These are phyloP conservation scores for Drosophila aldrichi DNA, from an alignment of 2,888 invertebrate species.

Conservation along the genomic window DNA sequence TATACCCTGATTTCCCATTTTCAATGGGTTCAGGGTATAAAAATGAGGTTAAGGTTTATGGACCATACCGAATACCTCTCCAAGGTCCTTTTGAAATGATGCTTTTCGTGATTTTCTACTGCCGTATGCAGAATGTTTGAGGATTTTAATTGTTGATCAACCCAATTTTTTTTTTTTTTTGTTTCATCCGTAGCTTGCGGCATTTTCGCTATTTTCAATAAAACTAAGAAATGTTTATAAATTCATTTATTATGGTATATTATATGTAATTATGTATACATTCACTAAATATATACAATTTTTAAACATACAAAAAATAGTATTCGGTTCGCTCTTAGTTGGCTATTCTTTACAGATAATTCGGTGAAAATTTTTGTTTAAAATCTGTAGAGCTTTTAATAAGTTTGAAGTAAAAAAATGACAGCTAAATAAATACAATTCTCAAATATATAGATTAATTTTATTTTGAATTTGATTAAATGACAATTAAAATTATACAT, in stretches of 20 bases:
- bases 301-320: not conserved
- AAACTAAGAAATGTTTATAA: not conserved
- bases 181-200: too few species aligned
- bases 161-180: not conserved
- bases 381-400: not conserved
- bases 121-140: too few species aligned
- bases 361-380: not conserved
- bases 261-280: not conserved
- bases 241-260: not conserved
- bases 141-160: not conserved
- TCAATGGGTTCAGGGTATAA: too few species aligned
- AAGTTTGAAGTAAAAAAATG: not conserved
- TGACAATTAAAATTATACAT: slow-evolving; percentile 39
- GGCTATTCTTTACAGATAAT: not conserved
- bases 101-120: too few species aligned
- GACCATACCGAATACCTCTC: too few species aligned
- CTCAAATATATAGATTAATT: slow-evolving; percentile 6
- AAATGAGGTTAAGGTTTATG: too few species aligned
- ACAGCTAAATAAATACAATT: not conserved
- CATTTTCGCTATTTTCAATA: not conserved
- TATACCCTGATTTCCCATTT: too few species aligned
- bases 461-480: slow-evolving; percentile 17
- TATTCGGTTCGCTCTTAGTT: not conserved
- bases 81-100: too few species aligned
- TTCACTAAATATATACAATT: not conserved